Base-by-base conservation (phyloP, 2,797 vertebrate genomes). In the Artibeus lituratus region DNA sequence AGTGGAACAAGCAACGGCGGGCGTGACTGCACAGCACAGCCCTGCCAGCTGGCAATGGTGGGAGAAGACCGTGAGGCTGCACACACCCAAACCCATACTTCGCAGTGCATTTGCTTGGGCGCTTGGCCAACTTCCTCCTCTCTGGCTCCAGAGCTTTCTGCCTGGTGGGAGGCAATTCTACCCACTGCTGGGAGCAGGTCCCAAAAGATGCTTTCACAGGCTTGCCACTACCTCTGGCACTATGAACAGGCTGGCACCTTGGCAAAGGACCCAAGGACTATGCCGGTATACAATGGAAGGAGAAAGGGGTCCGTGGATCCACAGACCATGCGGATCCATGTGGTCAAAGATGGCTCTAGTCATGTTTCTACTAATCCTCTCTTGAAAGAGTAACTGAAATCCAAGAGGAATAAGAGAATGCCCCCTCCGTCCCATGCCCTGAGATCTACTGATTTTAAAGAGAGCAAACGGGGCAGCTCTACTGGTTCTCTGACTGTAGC, bases 151-250 rank as follows among this genome's bases (percentile, higher is more conserved):
- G 96, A 96, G 82, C 78, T 94, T 97, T 96, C 87, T 89, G 90
- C 96, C 96, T 92, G 85, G 89, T 78, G 94, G 90, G 95, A 93
- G 94, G 97, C 96, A 95, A 82, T 0, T 6, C 94, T 90, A 91
- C 90, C 91, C 91, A 96, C 96, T 90, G 88, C 94, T 22, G 67
- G 97, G 84, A 98, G 96, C 93, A 96, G 95, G 96, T 90, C 97
- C 87, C 0, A 93, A 94, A 94, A 91, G 96, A 94, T 92, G 94
- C 3, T 94, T 96, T 98, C 97, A 94, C 85, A 94, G 95, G 69
- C 95, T 94, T 90, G 67, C 73, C 73, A 49, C 93, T 95, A 91
- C 77, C 94, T 96, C 92, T 83, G 91, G 18, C 0, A 91, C 96
- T 87, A 67, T 70, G 94, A 97, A 97, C 62, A 94, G 96, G 84